These are phyloP conservation scores for Myanophis thanlyinensis DNA, from an alignment of 2,113 vertebrate genomes.

Conservation along the genomic window DNA sequence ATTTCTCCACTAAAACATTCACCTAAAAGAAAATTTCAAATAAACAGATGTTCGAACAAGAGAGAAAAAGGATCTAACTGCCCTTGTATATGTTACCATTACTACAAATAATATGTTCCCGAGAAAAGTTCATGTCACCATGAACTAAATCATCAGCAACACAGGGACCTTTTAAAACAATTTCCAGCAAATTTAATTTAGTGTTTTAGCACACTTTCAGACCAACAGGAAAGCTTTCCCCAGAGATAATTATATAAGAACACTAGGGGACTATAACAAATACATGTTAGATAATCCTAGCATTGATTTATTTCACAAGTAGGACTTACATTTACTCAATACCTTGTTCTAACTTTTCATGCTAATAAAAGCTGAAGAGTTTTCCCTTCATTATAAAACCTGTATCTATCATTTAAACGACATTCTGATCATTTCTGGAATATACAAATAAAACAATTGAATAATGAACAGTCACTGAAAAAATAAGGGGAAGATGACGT, in stretches of 20 bases:
- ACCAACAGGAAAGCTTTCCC: not conserved
- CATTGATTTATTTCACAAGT: constrained; percentile 1
- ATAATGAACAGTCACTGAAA: not conserved
- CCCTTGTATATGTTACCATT: not conserved
- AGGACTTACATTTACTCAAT: not conserved
- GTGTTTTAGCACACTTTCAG: not conserved
- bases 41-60: not conserved
- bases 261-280: not conserved
- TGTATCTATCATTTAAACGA: not conserved
- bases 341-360: constrained; percentile 11
- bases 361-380: not conserved
- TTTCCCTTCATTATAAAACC: constrained; percentile 6
- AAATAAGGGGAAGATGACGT: not conserved
- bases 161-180: not conserved
- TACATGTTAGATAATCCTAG: not conserved
- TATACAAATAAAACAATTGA: not conserved
- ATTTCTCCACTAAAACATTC: not conserved
- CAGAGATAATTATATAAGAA: not conserved
- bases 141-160: not conserved
- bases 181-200: constrained; percentile 5
- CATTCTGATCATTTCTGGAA: not conserved
- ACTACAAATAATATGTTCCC: not conserved
- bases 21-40: not conserved
- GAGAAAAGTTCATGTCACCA: not conserved
- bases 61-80: not conserved